Percentiles rank a stretch among this genome's conserved stretches.
These are phyloP conservation scores for Psittacara wagleri DNA, from an alignment of 2,113 vertebrate species.

Conservation along the genomic window DNA sequence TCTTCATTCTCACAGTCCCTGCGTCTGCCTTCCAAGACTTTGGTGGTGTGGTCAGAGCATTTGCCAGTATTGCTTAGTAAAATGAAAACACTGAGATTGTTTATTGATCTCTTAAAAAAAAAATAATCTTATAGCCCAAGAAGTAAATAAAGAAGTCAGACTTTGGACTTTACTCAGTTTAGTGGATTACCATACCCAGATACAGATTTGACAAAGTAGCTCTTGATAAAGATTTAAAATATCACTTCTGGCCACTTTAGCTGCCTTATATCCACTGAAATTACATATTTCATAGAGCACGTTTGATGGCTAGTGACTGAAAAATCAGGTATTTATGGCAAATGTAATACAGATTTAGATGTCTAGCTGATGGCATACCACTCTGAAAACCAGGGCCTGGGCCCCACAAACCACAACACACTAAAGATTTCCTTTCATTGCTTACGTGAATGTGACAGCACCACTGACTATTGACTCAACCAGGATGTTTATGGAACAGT, in stretches of 20 bases:
- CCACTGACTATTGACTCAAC: neutral
- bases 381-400: neutral
- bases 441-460: neutral
- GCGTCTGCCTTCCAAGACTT: no score
- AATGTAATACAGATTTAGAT: neutral
- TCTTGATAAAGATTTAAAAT: neutral
- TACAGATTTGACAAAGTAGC: neutral
- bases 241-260: neutral
- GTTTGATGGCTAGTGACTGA: neutral
- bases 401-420: neutral
- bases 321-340: neutral
- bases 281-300: neutral
- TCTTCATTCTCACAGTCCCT: no score
- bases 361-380: neutral
- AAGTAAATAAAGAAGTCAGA: neutral
- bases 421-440: neutral
- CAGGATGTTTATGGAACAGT: neutral
- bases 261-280: neutral
- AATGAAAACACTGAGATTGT: conserved; percentile 55
- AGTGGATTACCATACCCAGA: neutral
- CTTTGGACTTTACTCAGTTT: neutral
- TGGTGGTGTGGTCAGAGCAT: no score
- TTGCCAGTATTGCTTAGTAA: conserved; percentile 16
- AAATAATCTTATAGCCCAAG: neutral
- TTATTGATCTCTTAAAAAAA: conserved; percentile 32